These are phyloP conservation scores for Papilio dardanus DNA, from an alignment of 1,140 invertebrate species.

Conservation along the genomic window DNA sequence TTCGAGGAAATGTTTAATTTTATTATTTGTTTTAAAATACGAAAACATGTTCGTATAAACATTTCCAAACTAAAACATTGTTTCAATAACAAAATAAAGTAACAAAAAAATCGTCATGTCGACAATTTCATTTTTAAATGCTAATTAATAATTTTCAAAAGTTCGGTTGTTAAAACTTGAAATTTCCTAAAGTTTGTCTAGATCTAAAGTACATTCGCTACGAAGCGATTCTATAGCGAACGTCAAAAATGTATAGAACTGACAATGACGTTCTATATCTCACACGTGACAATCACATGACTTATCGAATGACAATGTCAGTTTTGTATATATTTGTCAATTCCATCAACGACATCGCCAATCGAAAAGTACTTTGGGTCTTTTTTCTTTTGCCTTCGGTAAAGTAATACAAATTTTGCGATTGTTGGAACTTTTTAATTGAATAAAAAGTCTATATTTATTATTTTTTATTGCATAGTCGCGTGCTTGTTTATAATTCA, in stretches of 20 bases:
- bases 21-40: neutral
- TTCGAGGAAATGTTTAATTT: neutral
- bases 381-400: neutral
- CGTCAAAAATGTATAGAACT: too few relatives aligned
- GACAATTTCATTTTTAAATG: neutral
- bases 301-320: too few relatives aligned
- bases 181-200: neutral
- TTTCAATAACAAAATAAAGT: neutral
- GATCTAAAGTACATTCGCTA: too few relatives aligned
- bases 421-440: neutral
- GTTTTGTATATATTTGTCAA: too few relatives aligned
- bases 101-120: neutral
- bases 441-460: neutral
- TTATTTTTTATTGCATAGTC: neutral
- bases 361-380: too few relatives aligned
- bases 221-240: too few relatives aligned
- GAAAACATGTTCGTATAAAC: constrained; percentile 7
- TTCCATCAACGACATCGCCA: too few relatives aligned
- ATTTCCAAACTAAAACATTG: neutral
- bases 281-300: too few relatives aligned
- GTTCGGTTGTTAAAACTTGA: neutral
- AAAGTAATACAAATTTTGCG: neutral
- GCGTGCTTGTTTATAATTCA: constrained; percentile 16
- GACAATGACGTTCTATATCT: too few relatives aligned
- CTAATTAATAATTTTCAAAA: neutral